A percentile compares a stretch with the other conserved stretches of the same genome.
phyloP scores from a whole-genome alignment of 2,888 invertebrate genomes.

The Agrilus biguttatus region DNA sequence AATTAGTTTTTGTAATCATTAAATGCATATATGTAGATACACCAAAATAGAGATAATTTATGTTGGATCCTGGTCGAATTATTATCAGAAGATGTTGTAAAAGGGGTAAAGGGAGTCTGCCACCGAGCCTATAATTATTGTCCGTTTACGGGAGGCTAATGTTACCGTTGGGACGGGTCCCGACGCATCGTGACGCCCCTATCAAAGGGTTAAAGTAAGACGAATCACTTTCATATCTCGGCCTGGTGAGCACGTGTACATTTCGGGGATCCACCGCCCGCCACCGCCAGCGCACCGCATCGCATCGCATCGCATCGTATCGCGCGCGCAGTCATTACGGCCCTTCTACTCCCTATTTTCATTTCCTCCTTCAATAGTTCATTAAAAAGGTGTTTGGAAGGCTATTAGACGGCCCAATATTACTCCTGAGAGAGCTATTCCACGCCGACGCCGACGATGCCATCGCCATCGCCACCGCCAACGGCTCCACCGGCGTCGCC shows the following conservation, averaged over 20 bases:
- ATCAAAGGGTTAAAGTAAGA: slow-evolving; percentile 11
- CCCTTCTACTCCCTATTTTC: slow-evolving; percentile 30
- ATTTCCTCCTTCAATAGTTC: slow-evolving; percentile 44
- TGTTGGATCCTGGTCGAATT: too few species aligned
- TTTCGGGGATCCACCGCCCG: too few species aligned
- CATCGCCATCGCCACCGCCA: slow-evolving; percentile 31
- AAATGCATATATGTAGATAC: too few species aligned
- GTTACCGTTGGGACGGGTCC: slow-evolving; percentile 11
- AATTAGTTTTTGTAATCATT: too few species aligned
- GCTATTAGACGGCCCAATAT: slow-evolving; percentile 47
- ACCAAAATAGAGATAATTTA: too few species aligned
- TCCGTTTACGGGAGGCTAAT: slow-evolving; percentile 16
- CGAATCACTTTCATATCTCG: slow-evolving; percentile 7
- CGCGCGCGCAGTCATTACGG: slow-evolving; percentile 8
- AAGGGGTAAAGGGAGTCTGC: slow-evolving; percentile 7
- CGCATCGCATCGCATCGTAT: slow-evolving; percentile 3
- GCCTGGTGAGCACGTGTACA: not conserved
- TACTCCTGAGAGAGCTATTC: slow-evolving; percentile 36
- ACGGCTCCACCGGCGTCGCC: too few species aligned
- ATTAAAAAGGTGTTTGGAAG: slow-evolving; percentile 61
- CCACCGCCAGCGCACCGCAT: too few species aligned
- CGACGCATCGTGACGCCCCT: slow-evolving; percentile 6
- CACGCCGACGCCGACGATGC: slow-evolving; percentile 18
- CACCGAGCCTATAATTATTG: slow-evolving; percentile 14
- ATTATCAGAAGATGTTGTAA: too few species aligned